Conservation (phyloP, 2,888 invertebrate genomes). For the Coleophora flavipennella region DNA sequence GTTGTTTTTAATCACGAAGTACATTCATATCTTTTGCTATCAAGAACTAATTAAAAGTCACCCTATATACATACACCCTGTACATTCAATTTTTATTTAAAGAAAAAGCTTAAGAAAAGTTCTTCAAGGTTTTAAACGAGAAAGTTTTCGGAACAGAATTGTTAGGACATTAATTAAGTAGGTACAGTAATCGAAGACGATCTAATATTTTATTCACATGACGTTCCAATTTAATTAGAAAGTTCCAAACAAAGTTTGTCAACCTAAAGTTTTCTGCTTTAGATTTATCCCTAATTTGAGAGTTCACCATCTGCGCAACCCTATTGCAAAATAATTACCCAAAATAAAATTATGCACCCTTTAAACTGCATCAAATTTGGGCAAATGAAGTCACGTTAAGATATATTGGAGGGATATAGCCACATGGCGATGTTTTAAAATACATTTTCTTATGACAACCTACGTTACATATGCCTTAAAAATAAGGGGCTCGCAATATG, state of each 20-base stretch:
- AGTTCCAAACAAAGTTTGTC: slow-evolving; percentile 44
- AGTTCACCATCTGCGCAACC: slow-evolving; percentile 59
- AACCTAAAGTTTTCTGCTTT: slow-evolving; percentile 41
- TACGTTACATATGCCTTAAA: slow-evolving; percentile 31
- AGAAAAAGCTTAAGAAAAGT: too few relatives aligned
- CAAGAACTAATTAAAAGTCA: too few relatives aligned
- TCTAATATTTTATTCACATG: slow-evolving; percentile 33
- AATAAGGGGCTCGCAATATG: slow-evolving; percentile 10
- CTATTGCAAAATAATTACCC: slow-evolving; percentile 67
- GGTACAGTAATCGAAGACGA: background rate
- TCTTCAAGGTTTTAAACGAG: too few relatives aligned
- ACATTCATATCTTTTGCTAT: too few relatives aligned
- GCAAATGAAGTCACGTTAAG: slow-evolving; percentile 56
- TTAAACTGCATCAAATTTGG: slow-evolving; percentile 63
- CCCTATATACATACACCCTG: too few relatives aligned
- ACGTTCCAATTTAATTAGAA: slow-evolving; percentile 44
- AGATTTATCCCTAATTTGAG: slow-evolving; percentile 38
- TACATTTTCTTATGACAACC: slow-evolving; percentile 50
- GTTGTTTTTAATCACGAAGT: too few relatives aligned
- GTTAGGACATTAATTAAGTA: too few relatives aligned
- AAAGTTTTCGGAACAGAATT: too few relatives aligned
- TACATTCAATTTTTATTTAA: too few relatives aligned
- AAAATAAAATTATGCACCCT: slow-evolving; percentile 70
- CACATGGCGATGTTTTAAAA: slow-evolving; percentile 58
- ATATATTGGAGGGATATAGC: slow-evolving; percentile 47